These are phyloP conservation scores for Syngnathus typhle DNA, from an alignment of 2,113 vertebrate species.

Conservation along the genomic window DNA sequence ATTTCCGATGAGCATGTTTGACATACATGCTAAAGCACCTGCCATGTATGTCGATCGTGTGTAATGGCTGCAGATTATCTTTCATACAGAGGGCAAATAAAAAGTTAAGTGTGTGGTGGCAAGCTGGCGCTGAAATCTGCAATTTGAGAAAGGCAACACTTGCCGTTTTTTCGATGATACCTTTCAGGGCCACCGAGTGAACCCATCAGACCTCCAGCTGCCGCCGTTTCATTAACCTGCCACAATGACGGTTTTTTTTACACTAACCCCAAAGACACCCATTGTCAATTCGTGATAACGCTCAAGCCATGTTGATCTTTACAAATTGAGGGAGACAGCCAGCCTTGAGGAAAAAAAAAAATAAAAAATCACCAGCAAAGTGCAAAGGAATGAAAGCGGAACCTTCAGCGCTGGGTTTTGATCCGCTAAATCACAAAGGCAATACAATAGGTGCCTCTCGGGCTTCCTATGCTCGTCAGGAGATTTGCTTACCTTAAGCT, in stretches of 20 bases:
- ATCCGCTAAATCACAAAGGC: constrained; percentile 21
- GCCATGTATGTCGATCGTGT: constrained; percentile 20
- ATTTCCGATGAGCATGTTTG: neutral
- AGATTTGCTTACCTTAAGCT: constrained; percentile 67
- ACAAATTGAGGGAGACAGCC: constrained; percentile 28
- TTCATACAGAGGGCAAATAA: constrained; percentile 7
- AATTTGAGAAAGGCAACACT: constrained; percentile 22
- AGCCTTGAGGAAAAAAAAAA: constrained; percentile 23
- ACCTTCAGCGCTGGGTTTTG: constrained; percentile 16
- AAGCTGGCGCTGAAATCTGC: constrained; percentile 13
- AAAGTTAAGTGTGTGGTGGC: constrained; percentile 6
- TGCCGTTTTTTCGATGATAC: constrained; percentile 32
- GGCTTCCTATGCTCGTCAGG: constrained; percentile 42
- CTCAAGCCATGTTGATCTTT: constrained; percentile 37
- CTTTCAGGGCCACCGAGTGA: constrained; percentile 37
- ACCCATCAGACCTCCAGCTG: constrained; percentile 17
- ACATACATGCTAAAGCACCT: constrained; percentile 18
- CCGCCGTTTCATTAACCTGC: constrained; percentile 38
- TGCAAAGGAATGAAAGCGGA: constrained; percentile 10
- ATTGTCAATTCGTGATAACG: constrained; percentile 32
- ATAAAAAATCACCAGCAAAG: constrained; percentile 31
- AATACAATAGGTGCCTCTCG: constrained; percentile 19
- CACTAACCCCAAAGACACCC: constrained; percentile 43
- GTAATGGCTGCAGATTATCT: neutral
- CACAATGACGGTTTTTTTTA: constrained; percentile 35